These are phyloP conservation scores for Gouania willdenowi DNA, from an alignment of 2,797 vertebrate genomes.

Conservation along the genomic window DNA sequence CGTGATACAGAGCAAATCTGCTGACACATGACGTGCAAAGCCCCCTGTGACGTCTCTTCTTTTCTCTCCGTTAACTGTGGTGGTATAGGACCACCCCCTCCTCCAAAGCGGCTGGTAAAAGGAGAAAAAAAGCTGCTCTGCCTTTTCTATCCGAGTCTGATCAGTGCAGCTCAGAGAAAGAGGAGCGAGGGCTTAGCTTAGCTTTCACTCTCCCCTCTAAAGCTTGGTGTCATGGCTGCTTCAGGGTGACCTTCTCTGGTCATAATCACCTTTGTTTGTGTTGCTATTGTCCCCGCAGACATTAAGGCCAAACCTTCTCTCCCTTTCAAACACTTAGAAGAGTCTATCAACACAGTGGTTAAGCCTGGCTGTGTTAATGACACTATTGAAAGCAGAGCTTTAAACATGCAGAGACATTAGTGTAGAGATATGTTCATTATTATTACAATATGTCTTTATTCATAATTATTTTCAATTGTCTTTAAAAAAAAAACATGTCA, in stretches of 20 bases:
- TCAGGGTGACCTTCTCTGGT: conserved; percentile 50
- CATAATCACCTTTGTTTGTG: conserved; percentile 1
- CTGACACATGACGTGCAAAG: conserved; percentile 38
- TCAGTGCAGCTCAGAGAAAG: background rate
- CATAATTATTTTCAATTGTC: too few relatives aligned
- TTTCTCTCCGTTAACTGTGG: background rate
- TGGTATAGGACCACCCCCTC: conserved; percentile 15
- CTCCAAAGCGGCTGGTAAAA: background rate
- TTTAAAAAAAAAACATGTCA: too few relatives aligned
- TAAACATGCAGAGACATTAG: too few relatives aligned
- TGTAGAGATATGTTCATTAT: too few relatives aligned
- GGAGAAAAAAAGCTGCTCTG: background rate
- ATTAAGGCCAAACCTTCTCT: too few relatives aligned
- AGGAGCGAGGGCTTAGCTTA: background rate
- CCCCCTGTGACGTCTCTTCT: conserved; percentile 8
- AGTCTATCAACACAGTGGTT: too few relatives aligned
- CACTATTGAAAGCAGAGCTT: too few relatives aligned
- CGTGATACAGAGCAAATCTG: conserved; percentile 14
- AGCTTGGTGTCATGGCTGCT: conserved; percentile 60
- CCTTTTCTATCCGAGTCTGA: accelerated
- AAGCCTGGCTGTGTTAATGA: too few relatives aligned
- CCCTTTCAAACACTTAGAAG: too few relatives aligned
- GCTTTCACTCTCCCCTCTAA: background rate
- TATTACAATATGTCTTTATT: too few relatives aligned
- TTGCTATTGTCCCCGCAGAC: background rate